Percentiles rank a stretch among this genome's conserved stretches.
Conservation (phyloP, 2,797 vertebrate species). For the Macrochelys suwanniensis region DNA sequence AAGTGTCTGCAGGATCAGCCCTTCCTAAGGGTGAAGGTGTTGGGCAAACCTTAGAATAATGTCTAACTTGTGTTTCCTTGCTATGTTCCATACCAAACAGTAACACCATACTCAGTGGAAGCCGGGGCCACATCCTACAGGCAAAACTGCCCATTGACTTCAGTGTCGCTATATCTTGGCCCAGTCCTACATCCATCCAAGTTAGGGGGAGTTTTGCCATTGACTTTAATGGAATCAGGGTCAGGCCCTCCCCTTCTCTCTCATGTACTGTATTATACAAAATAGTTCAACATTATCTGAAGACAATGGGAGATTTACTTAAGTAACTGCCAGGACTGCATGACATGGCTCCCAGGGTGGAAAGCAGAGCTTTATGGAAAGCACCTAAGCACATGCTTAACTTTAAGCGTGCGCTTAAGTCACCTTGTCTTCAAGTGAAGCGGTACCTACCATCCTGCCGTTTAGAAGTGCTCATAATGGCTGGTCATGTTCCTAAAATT, state of each 20-base stretch:
- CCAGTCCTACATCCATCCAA: neutral
- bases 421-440: neutral
- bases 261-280: too few species aligned
- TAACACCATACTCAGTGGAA: neutral
- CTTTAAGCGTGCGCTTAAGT: neutral
- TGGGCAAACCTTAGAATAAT: neutral
- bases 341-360: neutral
- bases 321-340: neutral
- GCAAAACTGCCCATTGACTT: neutral
- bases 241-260: neutral
- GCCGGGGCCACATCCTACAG: neutral
- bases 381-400: neutral
- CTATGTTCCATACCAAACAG: too few species aligned
- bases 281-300: neutral
- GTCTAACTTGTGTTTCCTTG: neutral
- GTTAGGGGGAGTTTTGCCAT: neutral
- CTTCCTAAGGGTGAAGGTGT: too few species aligned
- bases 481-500: slow-evolving; percentile 46
- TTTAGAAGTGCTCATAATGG: neutral
- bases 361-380: neutral
- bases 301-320: neutral
- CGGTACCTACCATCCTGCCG: accelerated
- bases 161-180: neutral
- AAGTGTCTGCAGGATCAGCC: neutral
- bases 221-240: neutral